Conservation (phyloP, 2,797 vertebrate species). For the Halcyon chelicuti region DNA sequence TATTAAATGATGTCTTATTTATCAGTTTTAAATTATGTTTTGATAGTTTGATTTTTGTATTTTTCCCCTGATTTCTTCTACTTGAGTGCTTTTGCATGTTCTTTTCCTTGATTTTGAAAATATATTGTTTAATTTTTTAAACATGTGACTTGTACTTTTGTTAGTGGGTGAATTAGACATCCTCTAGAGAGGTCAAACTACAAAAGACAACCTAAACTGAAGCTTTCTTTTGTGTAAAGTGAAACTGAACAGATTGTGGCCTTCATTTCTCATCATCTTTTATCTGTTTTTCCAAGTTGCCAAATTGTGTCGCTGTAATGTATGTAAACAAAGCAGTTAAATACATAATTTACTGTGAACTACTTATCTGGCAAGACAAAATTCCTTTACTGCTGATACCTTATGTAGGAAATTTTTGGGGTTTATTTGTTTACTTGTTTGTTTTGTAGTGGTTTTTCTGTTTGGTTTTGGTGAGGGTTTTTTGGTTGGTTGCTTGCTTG, state of each 20-base stretch:
- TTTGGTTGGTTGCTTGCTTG: no score
- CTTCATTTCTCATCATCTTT: neutral
- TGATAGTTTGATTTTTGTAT: neutral
- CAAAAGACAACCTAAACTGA: neutral
- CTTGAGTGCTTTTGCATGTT: neutral
- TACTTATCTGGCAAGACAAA: neutral
- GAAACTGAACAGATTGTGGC: neutral
- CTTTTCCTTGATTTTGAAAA: neutral
- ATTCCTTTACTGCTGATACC: neutral
- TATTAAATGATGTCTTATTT: neutral
- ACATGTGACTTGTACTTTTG: neutral
- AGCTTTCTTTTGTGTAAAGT: neutral
- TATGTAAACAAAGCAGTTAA: neutral
- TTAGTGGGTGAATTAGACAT: neutral
- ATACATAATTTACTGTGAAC: neutral
- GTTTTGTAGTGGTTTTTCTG: no score
- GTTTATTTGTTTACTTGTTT: no score
- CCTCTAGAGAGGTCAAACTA: neutral
- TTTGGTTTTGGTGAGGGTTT: no score
- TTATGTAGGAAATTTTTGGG: neutral
- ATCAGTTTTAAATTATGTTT: neutral
- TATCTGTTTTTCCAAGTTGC: neutral
- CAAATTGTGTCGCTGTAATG: neutral
- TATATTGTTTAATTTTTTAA: neutral
- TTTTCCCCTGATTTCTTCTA: neutral